These are phyloP conservation scores for Megalopta genalis DNA, from an alignment of 1,140 invertebrate genomes.

Conservation along the genomic window DNA sequence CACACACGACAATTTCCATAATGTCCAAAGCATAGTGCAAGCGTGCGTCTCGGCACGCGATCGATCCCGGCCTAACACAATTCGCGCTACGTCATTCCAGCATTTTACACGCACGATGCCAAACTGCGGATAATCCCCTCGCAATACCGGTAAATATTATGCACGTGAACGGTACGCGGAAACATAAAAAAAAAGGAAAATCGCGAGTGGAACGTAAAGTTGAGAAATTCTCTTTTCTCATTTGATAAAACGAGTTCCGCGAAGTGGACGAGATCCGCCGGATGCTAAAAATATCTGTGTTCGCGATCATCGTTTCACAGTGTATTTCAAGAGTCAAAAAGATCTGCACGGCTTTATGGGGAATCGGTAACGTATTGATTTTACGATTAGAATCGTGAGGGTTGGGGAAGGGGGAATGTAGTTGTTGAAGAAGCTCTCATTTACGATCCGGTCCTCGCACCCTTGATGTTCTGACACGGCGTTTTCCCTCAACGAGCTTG, in stretches of 20 bases:
- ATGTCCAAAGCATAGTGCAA: background rate
- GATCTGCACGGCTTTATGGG: too few species aligned
- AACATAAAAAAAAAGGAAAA: background rate
- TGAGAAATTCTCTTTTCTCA: too few species aligned
- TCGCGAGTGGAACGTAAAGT: too few species aligned
- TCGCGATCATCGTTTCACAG: too few species aligned
- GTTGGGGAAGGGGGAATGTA: conserved; percentile 72
- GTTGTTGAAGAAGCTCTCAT: conserved; percentile 70
- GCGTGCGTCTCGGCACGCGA: background rate
- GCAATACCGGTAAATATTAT: conserved; percentile 38
- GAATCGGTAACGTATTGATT: too few species aligned
- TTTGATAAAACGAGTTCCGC: too few species aligned
- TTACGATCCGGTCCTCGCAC: conserved; percentile 64
- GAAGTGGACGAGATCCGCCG: too few species aligned
- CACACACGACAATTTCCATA: background rate
- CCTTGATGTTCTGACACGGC: conserved; percentile 31
- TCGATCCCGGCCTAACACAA: conserved; percentile 12
- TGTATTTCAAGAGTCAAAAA: too few species aligned
- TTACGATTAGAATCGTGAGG: too few species aligned
- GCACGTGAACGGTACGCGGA: conserved; percentile 30
- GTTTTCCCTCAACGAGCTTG: conserved; percentile 23
- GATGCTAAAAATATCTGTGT: too few species aligned
- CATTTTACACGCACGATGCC: conserved; percentile 11
- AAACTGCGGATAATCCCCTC: conserved; percentile 13
- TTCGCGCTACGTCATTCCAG: conserved; percentile 2